Evolutionary conservation across 2,797 vertebrate genomes (phyloP).

Genomic region (Phataginus tricuspis): DNA sequence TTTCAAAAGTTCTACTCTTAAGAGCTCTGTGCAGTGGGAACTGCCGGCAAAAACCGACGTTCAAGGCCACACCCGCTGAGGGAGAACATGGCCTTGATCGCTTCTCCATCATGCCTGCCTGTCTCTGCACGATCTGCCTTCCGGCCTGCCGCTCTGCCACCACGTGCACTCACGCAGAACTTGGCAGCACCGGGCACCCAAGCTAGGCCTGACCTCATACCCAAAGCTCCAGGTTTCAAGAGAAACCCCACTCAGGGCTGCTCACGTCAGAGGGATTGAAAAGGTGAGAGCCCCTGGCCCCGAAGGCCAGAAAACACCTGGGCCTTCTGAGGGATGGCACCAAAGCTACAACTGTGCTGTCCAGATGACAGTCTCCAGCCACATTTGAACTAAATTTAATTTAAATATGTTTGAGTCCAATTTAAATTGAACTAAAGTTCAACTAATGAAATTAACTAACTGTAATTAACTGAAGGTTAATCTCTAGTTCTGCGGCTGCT

Average conservation of each 20-base stretch:
- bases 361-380: background rate
- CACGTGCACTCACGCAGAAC: rapidly evolving
- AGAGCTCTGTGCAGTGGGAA: background rate
- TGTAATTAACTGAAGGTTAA: background rate
- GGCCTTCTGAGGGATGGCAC: rapidly evolving
- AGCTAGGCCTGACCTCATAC: background rate
- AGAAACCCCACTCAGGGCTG: background rate
- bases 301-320: rapidly evolving
- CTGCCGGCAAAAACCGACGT: rapidly evolving
- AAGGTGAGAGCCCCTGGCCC: background rate
- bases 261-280: rapidly evolving
- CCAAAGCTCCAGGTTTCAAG: rapidly evolving
- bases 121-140: background rate
- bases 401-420: rapidly evolving
- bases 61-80: rapidly evolving
- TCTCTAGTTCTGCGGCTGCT: rapidly evolving
- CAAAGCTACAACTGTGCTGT: rapidly evolving
- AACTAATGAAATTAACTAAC: too few species aligned
- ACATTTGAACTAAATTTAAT: background rate
- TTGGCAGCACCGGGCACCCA: background rate
- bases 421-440: too few species aligned
- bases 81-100: rapidly evolving
- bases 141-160: background rate
- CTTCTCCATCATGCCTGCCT: background rate
- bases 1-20: background rate